These are phyloP conservation scores for Drymodes brunneopygia DNA, from an alignment of 2,113 vertebrate species.

Conservation along the genomic window DNA sequence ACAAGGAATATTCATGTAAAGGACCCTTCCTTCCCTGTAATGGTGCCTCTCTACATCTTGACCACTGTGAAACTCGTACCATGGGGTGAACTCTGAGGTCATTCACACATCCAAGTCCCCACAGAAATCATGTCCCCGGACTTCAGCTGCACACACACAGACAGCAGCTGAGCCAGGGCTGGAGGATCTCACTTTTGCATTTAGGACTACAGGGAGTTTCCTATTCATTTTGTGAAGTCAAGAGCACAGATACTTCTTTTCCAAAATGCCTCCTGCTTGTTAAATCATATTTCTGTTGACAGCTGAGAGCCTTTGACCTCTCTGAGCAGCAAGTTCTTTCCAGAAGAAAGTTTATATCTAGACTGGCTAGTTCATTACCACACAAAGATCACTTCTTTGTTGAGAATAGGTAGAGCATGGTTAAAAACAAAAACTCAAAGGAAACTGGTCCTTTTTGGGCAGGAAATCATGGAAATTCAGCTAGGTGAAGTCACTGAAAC, in stretches of 20 bases:
- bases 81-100: not conserved
- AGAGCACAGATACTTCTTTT: not conserved
- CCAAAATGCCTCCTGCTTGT: not conserved
- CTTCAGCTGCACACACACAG: not conserved
- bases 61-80: not conserved
- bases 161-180: not conserved
- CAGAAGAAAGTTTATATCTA: not conserved
- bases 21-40: not conserved
- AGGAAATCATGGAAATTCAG: not conserved
- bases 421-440: not conserved
- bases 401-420: not conserved
- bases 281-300: conserved; percentile 26
- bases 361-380: not conserved
- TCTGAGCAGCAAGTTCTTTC: not conserved
- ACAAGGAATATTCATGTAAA: not conserved
- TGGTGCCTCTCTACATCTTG: not conserved
- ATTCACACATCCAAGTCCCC: not conserved
- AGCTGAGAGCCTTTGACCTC: not conserved
- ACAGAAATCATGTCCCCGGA: not conserved
- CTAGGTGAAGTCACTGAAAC: not conserved
- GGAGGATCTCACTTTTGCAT: not conserved
- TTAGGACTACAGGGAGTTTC: not conserved
- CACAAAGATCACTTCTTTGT: not conserved
- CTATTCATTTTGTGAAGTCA: not conserved
- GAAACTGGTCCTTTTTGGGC: not conserved